phyloP scores from a whole-genome alignment of 2,888 invertebrate genomes.

The Pherbina coryleti region DNA sequence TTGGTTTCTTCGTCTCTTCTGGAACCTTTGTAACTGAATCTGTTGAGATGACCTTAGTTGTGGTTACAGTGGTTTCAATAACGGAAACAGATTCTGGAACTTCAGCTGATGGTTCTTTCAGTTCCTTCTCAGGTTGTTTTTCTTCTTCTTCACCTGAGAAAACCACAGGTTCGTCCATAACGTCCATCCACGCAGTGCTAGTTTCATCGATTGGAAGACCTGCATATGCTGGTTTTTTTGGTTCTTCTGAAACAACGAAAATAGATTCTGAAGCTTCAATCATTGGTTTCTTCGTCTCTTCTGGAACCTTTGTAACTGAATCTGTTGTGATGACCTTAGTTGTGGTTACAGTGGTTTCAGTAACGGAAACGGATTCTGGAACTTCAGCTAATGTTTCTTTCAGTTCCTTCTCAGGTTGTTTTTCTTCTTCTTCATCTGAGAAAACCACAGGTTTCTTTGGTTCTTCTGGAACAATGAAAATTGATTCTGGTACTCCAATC shows the following conservation, averaged over 20 bases:
- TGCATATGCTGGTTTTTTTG: constrained; percentile 55
- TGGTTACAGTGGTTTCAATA: constrained; percentile 47
- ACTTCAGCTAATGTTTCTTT: too few relatives aligned
- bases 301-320: background rate
- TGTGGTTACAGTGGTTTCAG: background rate
- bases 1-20: too few relatives aligned
- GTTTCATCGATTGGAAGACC: constrained; percentile 61
- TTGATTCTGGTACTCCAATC: too few relatives aligned
- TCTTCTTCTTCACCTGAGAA: constrained; percentile 54
- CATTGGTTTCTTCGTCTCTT: background rate
- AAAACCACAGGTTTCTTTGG: too few relatives aligned
- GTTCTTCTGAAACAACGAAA: constrained; percentile 36
- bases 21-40: background rate
- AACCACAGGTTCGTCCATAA: constrained; percentile 55
- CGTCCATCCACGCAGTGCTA: constrained; percentile 63
- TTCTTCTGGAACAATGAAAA: too few relatives aligned
- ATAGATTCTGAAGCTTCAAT: background rate
- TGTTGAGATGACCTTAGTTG: background rate
- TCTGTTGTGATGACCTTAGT: background rate
- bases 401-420: too few relatives aligned
- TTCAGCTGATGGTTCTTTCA: background rate
- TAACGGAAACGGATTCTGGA: background rate
- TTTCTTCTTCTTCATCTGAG: too few relatives aligned
- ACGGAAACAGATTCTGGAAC: constrained; percentile 14
- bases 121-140: background rate